Base-by-base conservation (phyloP, 1,140 invertebrate genomes). In the Lepidostoma basale region DNA sequence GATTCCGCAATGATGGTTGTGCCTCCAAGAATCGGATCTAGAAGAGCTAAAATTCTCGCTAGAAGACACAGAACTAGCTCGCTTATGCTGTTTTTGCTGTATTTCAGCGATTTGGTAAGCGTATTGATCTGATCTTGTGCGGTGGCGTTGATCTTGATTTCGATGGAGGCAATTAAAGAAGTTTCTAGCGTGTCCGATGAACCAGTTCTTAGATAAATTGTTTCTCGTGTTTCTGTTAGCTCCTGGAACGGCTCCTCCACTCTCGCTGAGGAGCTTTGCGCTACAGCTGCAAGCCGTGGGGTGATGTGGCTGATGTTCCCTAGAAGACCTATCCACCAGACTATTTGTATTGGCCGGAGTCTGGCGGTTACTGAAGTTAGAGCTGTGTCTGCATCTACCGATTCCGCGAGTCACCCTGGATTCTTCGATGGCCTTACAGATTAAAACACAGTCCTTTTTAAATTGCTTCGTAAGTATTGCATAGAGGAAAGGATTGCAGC, bases 391-490 rank as follows among this genome's bases (percentile, higher is more conserved):
- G 75, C 93, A 94, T 45, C 92, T 84, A 0, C 93, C 93, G 65
- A 95, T 95, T 9, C 92, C 92, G 10, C 93, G 84, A 0, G 93
- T 94, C 0, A 96, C 94, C 23, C 94, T 83, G 0, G 93, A 95
- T 76, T 97, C 95, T 79, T 97, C 95, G 72, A 97, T 96, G 6
- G 94, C 91, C 76, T 96, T 94, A 79, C 96, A 98, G 47, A 98
- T 92, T 70, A 96, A 88, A 0, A 97, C 93, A 79, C 96, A 98
- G 77, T 98, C 97, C 79, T 97, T 97, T 78, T 98, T 98, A 78
- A 98, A 98, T 76, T 98, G 96, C 78, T 98, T 98, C 0, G 96
- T 98, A 62, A 98, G 87, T 66, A 98, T 97, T 18, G 96, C 96
- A 79, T 98, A 98, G 0, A 98, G 85, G 76, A 98, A 98, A 0